These are phyloP conservation scores for Synodontis membranacea DNA, from an alignment of 2,113 vertebrate genomes.

Conservation along the genomic window DNA sequence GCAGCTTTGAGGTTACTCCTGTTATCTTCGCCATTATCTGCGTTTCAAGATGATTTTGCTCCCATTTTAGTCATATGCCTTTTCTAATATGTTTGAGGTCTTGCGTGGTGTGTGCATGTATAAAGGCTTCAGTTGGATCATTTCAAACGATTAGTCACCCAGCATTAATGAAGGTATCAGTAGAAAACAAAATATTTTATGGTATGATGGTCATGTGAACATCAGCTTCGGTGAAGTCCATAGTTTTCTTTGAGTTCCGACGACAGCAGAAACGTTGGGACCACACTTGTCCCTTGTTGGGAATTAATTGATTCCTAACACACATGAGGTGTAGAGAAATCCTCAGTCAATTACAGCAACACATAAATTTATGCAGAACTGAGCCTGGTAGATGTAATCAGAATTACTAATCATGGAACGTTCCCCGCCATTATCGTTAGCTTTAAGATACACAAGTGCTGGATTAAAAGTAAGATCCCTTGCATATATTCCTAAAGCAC, in stretches of 20 bases:
- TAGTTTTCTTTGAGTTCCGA: not conserved
- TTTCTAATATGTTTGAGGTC: not conserved
- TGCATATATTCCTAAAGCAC: not conserved
- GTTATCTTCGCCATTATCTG: not conserved
- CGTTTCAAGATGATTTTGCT: not conserved
- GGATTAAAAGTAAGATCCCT: not conserved
- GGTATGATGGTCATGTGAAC: not conserved
- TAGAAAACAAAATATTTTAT: not conserved
- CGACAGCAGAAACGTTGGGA: not conserved
- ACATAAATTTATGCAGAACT: not conserved
- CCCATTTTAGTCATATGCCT: conserved; percentile 1
- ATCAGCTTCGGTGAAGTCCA: not conserved
- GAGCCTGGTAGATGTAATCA: not conserved
- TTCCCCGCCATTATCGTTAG: not conserved
- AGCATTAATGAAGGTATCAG: not conserved
- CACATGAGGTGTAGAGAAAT: not conserved
- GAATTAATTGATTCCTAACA: not conserved
- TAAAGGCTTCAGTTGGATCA: conserved; percentile 11
- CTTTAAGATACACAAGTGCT: not conserved
- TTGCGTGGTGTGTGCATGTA: not conserved
- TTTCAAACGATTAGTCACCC: not conserved
- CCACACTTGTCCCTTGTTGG: not conserved
- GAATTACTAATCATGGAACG: not conserved
- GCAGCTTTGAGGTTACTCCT: not conserved
- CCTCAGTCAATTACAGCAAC: not conserved